Evolutionary conservation across 1,140 invertebrate genomes (phyloP).

Genomic region (Uloborus diversus): DNA sequence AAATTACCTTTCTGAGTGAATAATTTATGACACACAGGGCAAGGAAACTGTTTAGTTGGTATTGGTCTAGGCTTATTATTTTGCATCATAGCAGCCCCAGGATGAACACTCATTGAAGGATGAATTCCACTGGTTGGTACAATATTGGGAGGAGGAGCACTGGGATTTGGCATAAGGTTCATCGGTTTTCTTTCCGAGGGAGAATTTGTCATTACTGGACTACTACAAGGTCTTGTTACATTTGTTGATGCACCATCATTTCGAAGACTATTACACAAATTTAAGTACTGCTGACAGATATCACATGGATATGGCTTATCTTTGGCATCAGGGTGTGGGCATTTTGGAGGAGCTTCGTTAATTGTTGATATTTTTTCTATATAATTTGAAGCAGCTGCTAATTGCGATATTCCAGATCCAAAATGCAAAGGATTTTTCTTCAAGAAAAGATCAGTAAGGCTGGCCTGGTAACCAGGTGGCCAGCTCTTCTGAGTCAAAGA

Average conservation of each 20-base stretch:
- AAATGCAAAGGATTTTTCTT: constrained; percentile 59
- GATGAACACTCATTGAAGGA: constrained; percentile 18
- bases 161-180: constrained; percentile 41
- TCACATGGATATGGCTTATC: constrained; percentile 59
- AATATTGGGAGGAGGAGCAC: constrained; percentile 22
- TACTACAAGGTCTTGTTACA: constrained; percentile 10
- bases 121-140: constrained; percentile 27
- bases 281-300: constrained; percentile 58
- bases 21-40: constrained; percentile 58
- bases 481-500: constrained; percentile 55
- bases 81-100: constrained; percentile 29
- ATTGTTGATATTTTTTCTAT: constrained; percentile 59
- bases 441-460: constrained; percentile 58
- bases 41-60: constrained; percentile 60
- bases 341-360: constrained; percentile 54
- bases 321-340: constrained; percentile 58
- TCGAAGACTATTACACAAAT: constrained; percentile 32
- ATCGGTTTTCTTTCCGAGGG: constrained; percentile 47
- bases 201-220: constrained; percentile 44
- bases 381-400: constrained; percentile 59
- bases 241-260: constrained; percentile 29
- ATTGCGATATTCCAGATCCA: constrained; percentile 56
- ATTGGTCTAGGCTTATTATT: constrained; percentile 36
- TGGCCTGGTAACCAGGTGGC: constrained; percentile 59
- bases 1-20: constrained; percentile 60